These are phyloP conservation scores for human (Homo sapiens) DNA, from an alignment of 2,113 vertebrate species.

Conservation along the genomic window GRCh38 chr4:24684001-24684500, in stretches of 20 bases:
- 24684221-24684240: not conserved
- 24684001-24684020: too few species aligned
- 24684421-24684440: not conserved
- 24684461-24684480: not conserved
- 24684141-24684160: too few species aligned
- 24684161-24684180: too few species aligned
- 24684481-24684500: not conserved
- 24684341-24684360: not conserved
- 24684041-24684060: too few species aligned
- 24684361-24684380: not conserved
- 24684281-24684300: too few species aligned
- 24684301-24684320: not conserved
- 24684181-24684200: too few species aligned
- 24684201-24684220: not conserved
- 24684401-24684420: not conserved
- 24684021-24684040: too few species aligned
- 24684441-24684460: not conserved
- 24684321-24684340: not conserved
- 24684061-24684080: too few species aligned
- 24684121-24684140: too few species aligned
- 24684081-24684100: too few species aligned
- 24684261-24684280: not conserved
- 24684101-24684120: too few species aligned
- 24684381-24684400: not conserved
- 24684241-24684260: not conserved